phyloP scores from a whole-genome alignment of 2,888 invertebrate genomes.

The Lordiphosa fenestrarum region DNA sequence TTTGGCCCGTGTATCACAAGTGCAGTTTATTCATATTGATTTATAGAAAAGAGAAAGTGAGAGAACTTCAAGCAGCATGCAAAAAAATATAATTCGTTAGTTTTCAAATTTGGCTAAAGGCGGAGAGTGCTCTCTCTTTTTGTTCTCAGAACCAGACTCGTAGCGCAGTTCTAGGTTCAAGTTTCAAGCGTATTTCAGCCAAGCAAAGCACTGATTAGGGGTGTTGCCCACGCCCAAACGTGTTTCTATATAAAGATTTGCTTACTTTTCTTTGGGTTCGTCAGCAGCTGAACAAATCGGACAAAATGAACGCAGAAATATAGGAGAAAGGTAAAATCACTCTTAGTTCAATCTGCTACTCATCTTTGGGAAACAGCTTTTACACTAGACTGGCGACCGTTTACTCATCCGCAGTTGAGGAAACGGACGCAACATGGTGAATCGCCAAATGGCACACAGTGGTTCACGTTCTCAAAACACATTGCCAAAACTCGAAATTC shows the following conservation, averaged over 20 bases:
- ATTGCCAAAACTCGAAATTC: too few species aligned
- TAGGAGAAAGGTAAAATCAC: slow-evolving; percentile 3
- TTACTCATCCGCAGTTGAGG: not conserved
- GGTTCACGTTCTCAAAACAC: too few species aligned
- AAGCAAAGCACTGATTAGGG: slow-evolving; percentile 18
- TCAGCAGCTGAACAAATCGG: slow-evolving; percentile 88
- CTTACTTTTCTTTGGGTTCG: slow-evolving; percentile 97
- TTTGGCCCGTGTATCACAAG: slow-evolving; percentile 31
- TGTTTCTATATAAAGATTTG: slow-evolving; percentile 1
- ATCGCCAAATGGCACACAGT: too few species aligned
- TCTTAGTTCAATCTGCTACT: not conserved
- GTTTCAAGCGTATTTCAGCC: not conserved
- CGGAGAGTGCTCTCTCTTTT: too few species aligned
- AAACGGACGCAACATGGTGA: not conserved
- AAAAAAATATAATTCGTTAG: not conserved
- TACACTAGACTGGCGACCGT: too few species aligned
- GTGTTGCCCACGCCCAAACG: not conserved
- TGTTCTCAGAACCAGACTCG: too few species aligned
- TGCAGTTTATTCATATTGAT: slow-evolving; percentile 11
- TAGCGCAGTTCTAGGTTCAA: too few species aligned
- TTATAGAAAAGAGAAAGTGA: slow-evolving; percentile 19
- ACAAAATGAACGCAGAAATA: slow-evolving; percentile 16
- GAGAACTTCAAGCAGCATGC: slow-evolving; percentile 8
- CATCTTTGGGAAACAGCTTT: too few species aligned
- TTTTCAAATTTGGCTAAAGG: not conserved